Percentiles rank a stretch among this genome's conserved stretches.
Evolutionary conservation across 2,888 invertebrate genomes (phyloP).

Genomic region (Microplitis deprimator): DNA sequence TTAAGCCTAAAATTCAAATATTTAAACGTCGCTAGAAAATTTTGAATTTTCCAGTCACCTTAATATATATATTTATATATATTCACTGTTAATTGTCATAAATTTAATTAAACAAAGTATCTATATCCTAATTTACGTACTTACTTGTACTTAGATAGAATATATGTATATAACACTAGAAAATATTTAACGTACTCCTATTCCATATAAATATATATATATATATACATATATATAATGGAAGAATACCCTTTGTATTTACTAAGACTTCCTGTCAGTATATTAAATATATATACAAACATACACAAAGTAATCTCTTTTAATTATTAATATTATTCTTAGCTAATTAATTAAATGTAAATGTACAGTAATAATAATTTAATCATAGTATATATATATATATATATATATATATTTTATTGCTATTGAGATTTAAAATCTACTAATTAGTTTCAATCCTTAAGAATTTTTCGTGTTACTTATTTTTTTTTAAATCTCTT

Average conservation of each 20-base stretch:
- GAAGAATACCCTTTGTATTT: neutral
- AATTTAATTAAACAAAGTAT: no score
- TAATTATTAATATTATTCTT: conserved; percentile 16
- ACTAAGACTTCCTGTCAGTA: neutral
- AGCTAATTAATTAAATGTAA: conserved; percentile 11
- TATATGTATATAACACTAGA: no score
- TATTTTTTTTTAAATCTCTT: neutral
- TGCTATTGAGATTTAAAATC: conserved; percentile 24
- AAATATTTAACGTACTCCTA: no score
- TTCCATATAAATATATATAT: no score
- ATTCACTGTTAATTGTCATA: no score
- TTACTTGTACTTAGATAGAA: no score
- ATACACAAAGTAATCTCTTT: conserved; percentile 2
- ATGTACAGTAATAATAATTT: neutral
- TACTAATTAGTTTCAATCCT: conserved; percentile 21
- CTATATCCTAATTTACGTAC: no score
- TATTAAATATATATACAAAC: neutral
- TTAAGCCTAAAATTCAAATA: no score
- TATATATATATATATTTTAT: conserved; percentile 9
- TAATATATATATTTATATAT: no score
- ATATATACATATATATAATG: neutral
- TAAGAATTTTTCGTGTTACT: neutral
- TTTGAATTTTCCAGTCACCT: no score
- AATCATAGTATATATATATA: conserved; percentile 7
- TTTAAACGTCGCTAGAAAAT: no score